phyloP scores from a whole-genome alignment of 2,888 invertebrate species.

The Parelbella ahira region DNA sequence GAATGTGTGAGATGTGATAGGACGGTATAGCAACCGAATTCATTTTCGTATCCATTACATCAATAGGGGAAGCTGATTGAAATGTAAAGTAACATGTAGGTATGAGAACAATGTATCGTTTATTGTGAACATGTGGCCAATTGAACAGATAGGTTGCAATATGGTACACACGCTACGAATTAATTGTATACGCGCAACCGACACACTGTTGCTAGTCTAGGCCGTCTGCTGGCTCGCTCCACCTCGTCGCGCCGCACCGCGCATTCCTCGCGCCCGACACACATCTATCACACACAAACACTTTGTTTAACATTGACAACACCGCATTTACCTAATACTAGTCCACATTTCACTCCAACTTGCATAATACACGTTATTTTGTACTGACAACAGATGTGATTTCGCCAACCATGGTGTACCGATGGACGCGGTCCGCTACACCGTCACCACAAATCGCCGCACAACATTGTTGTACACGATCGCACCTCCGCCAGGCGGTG shows the following conservation, averaged over 20 bases:
- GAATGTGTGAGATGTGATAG: too few relatives aligned
- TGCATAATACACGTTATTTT: slow-evolving; percentile 77
- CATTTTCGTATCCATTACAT: too few relatives aligned
- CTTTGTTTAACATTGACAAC: slow-evolving; percentile 21
- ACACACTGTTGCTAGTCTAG: slow-evolving; percentile 19
- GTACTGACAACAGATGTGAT: slow-evolving; percentile 72
- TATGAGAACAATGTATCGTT: slow-evolving; percentile 9
- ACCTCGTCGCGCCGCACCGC: slow-evolving; percentile 19
- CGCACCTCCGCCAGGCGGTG: slow-evolving; percentile 42
- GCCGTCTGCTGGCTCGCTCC: slow-evolving; percentile 12
- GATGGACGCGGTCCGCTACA: slow-evolving; percentile 37
- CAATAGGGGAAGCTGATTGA: too few relatives aligned
- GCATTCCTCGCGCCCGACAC: slow-evolving; percentile 31
- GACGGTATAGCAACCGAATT: too few relatives aligned
- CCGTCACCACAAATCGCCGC: slow-evolving; percentile 47
- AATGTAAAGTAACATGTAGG: too few relatives aligned
- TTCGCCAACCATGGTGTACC: slow-evolving; percentile 61
- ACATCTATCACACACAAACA: slow-evolving; percentile 32
- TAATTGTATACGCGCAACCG: slow-evolving; percentile 20
- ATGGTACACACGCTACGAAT: slow-evolving; percentile 18
- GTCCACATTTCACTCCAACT: slow-evolving; percentile 72
- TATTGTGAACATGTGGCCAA: slow-evolving; percentile 18
- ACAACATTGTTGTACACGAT: slow-evolving; percentile 44
- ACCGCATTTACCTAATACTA: slow-evolving; percentile 68
- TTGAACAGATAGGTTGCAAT: slow-evolving; percentile 22